These are phyloP conservation scores for Rotaria socialis DNA, from an alignment of 2,888 invertebrate genomes.

Conservation along the genomic window DNA sequence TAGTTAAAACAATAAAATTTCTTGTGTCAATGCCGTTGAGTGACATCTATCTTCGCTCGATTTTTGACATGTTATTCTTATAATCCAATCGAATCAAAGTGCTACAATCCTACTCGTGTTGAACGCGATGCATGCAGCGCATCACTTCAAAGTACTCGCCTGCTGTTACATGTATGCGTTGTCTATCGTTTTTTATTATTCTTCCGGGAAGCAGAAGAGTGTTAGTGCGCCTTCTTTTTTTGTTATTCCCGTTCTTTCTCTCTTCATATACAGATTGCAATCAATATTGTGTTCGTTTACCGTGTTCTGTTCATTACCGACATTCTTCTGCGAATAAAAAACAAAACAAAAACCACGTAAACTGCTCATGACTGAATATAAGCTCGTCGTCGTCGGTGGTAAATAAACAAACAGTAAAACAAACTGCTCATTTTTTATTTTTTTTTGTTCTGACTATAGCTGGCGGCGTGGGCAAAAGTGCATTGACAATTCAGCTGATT, in stretches of 20 bases:
- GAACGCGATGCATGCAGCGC: not conserved
- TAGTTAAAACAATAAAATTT: too few relatives aligned
- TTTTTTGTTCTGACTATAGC: slow-evolving; percentile 60
- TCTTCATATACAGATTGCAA: not conserved
- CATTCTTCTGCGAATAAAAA: not conserved
- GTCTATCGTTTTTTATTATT: slow-evolving; percentile 3
- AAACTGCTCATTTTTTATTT: not conserved
- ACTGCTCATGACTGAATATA: slow-evolving; percentile 45
- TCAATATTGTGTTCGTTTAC: not conserved
- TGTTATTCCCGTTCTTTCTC: not conserved
- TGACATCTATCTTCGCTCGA: not conserved
- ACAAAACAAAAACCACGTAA: not conserved
- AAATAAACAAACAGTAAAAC: not conserved
- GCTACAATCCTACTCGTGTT: not conserved
- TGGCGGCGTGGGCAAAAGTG: slow-evolving; percentile 88
- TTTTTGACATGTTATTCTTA: not conserved
- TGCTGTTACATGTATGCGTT: not conserved
- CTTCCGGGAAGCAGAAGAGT: slow-evolving; percentile 7
- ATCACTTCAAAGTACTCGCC: not conserved
- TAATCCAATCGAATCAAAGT: not conserved
- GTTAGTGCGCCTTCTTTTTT: not conserved
- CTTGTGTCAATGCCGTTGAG: not conserved
- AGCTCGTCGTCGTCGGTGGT: slow-evolving; percentile 46
- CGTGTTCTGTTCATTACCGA: not conserved
- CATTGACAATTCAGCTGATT: slow-evolving; percentile 68